Base-by-base conservation (phyloP, 2,888 invertebrate genomes). In the Drosophila peninsularis region DNA sequence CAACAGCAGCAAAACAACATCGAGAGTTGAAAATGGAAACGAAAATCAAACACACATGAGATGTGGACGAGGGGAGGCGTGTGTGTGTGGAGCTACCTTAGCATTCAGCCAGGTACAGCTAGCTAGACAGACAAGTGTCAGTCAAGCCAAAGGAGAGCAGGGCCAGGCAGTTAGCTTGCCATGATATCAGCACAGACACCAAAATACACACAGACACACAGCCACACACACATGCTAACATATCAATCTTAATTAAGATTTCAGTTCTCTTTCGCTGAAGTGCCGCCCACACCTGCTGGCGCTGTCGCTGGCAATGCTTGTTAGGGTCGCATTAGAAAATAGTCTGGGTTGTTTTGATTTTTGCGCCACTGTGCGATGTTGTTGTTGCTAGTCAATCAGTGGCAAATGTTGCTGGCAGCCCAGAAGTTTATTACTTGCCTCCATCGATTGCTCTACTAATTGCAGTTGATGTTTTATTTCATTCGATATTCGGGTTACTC, bases 161-260 rank as follows among this genome's bases (percentile, higher is more conserved):
- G 30, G 30, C 30, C 14, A 21, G 34, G 50, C 32, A 58, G 64
- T 42, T 50, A 37, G 44, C 68, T 60, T 42, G 60, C 56, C 62
- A 55, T 47, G 62, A 72, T 62, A 72, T 21, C 66, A 71, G 39
- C 32, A 61, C 65, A 58, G 39, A 54, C 49, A 64, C 24, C 36
- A 30, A 32, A 19, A 45, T 24, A 47, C 47, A 27, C 27, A 42
- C 67, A 79, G 21, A 41, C 44, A 50, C 21, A 27, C 13, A 7
- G 19, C 10, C 53, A 57, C 34, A 71, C 54, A 64, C 60, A 64
- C 64, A 79, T 62, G 78, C 66, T 82, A 89, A 83, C 85, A 90
- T 85, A 90, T 91, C 90, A 90, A 91, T 91, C 90, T 90, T 90
- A 90, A 91, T 90, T 90, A 91, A 84, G 87, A 84, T 82, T 87